Percentiles rank a stretch among this genome's conserved stretches.
Conservation (phyloP, 2,113 vertebrate species). For the Rhagologus leucostigma region DNA sequence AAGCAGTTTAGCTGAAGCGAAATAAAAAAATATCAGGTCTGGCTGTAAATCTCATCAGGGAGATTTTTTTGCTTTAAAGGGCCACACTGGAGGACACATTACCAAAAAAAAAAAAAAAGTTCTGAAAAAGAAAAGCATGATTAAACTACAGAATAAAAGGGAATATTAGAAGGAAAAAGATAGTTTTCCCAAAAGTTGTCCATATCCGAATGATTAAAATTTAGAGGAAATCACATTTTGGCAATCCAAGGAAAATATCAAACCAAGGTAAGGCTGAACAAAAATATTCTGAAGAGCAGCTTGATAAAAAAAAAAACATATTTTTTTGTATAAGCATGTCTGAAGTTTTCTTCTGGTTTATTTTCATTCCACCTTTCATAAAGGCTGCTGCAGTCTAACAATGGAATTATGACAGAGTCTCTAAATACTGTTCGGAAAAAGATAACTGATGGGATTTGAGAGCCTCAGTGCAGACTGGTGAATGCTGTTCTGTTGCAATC, state of each 20-base stretch:
- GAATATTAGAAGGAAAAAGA: neutral
- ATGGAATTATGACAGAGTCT: neutral
- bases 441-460: neutral
- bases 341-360: neutral
- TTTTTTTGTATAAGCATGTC: neutral
- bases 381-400: neutral
- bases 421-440: neutral
- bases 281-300: neutral
- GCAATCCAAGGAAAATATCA: neutral
- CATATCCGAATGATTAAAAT: neutral
- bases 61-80: neutral
- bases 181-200: neutral
- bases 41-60: neutral
- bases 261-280: neutral
- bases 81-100: neutral
- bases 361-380: neutral
- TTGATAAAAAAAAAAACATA: neutral
- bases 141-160: neutral
- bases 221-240: neutral
- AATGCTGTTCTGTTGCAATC: neutral
- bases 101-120: neutral
- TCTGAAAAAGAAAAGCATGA: neutral
- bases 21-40: neutral
- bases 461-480: neutral
- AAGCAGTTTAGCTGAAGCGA: neutral